Evolutionary conservation across 2,888 invertebrate genomes (phyloP).

Genomic region (Melinopterus prodromus): DNA sequence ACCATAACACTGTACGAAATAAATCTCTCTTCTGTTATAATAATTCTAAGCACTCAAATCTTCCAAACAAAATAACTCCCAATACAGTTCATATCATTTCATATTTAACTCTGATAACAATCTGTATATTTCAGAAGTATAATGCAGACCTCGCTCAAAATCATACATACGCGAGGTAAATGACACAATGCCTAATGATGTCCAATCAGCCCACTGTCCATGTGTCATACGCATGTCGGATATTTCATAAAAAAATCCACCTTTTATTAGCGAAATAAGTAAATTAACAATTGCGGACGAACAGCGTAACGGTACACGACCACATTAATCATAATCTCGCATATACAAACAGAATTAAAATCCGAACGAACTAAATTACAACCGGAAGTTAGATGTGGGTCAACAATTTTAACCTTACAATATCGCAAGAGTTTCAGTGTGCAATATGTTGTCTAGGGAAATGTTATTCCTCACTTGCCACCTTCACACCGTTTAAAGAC

Average conservation of each 20-base stretch:
- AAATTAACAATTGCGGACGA: slow-evolving; percentile 16
- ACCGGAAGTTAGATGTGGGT: slow-evolving; percentile 20
- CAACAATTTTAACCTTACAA: slow-evolving; percentile 25
- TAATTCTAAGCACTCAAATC: too few species aligned
- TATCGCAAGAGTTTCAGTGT: slow-evolving; percentile 24
- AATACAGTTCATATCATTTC: too few species aligned
- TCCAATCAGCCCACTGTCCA: neutral
- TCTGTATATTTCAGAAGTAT: neutral
- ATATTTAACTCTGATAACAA: too few species aligned
- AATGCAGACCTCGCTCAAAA: neutral
- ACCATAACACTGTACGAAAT: too few species aligned
- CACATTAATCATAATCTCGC: slow-evolving; percentile 4
- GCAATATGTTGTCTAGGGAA: slow-evolving; percentile 7
- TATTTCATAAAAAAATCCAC: slow-evolving; percentile 14
- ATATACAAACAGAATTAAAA: neutral
- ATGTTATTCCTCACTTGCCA: slow-evolving; percentile 18
- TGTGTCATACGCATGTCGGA: slow-evolving; percentile 9
- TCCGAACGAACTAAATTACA: slow-evolving; percentile 19
- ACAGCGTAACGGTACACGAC: neutral
- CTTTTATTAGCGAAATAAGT: slow-evolving; percentile 14
- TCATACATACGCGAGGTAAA: neutral
- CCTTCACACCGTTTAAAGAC: slow-evolving; percentile 15
- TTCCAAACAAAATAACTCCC: too few species aligned
- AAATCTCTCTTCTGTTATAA: too few species aligned
- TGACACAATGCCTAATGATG: neutral